Base-by-base conservation (phyloP, 2,888 invertebrate genomes). In the Orthosia gothica region DNA sequence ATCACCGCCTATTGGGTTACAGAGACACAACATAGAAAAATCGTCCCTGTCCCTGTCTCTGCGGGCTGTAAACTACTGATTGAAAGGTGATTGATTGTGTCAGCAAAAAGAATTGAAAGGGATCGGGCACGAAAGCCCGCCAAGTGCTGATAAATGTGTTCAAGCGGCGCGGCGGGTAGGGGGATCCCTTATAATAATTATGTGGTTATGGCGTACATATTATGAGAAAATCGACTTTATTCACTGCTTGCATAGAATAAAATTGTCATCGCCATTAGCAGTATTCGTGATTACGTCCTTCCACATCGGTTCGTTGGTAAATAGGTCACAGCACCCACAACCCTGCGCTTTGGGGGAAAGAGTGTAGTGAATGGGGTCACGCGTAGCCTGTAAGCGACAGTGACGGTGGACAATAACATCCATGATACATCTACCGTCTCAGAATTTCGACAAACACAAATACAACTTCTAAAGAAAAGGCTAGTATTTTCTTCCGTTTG, bases 271-370 rank as follows among this genome's bases (percentile, higher is more conserved):
- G 58, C 64, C 66, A 83, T 70, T 79, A 75, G 76, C 61, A 70
- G 63, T 73, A 83, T 79, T 79, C 77, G 68, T 76, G 65, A 81
- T 67, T 79, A 83, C 59, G 66, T 87, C 88, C 86, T 87, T 89
- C 82, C 83, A 79, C 76, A 76, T 84, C 64, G 65, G 55, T 72
- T 70, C 58, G 75, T 84, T 87, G 91, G 73, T 79, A 93, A 88
- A 90, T 94, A 91, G 95, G 95, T 95, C 95, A 94, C 83, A 91
- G 88, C 88, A 87, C 87, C 79, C 85, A 89, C 88, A 89, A 88
- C 90, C 89, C 91, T 90, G 90, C 88, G 89, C 90, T 91, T 89
- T 89, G 89, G 88, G 89, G 90, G 88, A 88, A 90, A 90, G 63
- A 90, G 87, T 89, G 87, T 84, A 88, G 84, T 85, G 86, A 94